Evolutionary conservation across 2,113 vertebrate genomes (phyloP), one percentile per base, ranked within the genome.

Genomic region (human (Homo sapiens)): DNA sequence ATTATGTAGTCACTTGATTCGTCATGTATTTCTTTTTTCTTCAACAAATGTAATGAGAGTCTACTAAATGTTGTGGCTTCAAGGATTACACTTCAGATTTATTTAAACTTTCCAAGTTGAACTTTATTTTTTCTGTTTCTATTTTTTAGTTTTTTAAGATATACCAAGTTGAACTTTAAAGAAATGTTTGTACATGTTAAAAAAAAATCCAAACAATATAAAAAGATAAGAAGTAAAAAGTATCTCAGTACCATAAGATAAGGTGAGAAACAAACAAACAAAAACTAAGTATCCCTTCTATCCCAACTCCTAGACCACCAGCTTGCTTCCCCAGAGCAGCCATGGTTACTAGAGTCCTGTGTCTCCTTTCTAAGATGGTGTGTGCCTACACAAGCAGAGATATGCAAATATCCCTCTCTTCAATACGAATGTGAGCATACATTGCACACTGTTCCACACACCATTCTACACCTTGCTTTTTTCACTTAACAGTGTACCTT

Each of bases 271-370:
- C 52, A 52, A 52, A 52, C 52, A 52, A 55, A 55, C 18, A 55
- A 55, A 20, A 55, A 55, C 17, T 18, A 55, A 55, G 45, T 14
- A 6, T 14, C 7, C 48, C 68, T 17, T 48, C 57, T 16, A n/a
- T 5, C 8, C 43, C 1, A 16, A 3, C 68, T 59, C 55, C 38
- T 76, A 88, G 68, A 61, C 1, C 13, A 22, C 52, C 61, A 18
- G 32, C 3, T n/a, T n/a, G n/a, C 32, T 25, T 40, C 48, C 32
- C 85, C 10, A 9, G 48, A 35, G 68, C 38, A 68, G 48, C 40
- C 48, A 30, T 3, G 45, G 57, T 32, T 4, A 32, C 20, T 10
- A 1, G 48, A 2, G 0, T 9, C 30, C 5, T 5, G 6, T 1
- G 1, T 40, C 30, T 83, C 17, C 90, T 57, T 78, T 38, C 32